phyloP scores from a whole-genome alignment of 2,888 invertebrate species.

The Lasioglossum leucozonium region DNA sequence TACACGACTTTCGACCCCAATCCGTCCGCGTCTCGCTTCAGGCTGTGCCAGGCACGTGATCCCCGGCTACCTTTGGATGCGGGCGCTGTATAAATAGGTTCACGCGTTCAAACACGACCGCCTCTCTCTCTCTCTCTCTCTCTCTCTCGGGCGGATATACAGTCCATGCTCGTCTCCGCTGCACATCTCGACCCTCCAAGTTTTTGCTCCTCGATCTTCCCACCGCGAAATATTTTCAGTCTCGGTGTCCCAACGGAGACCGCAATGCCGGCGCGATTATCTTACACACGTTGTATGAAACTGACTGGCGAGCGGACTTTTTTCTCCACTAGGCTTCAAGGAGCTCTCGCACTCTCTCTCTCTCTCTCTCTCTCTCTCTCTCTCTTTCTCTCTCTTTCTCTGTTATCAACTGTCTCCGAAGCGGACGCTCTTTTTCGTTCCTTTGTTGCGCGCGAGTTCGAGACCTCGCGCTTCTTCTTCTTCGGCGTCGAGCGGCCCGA shows the following conservation, averaged over 20 bases:
- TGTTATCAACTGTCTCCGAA: neutral
- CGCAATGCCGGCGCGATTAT: constrained; percentile 8
- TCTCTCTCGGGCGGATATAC: neutral
- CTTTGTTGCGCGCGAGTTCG: constrained; percentile 8
- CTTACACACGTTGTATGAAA: constrained; percentile 14
- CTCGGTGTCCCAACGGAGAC: neutral
- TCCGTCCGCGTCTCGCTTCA: constrained; percentile 49
- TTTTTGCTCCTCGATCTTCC: neutral
- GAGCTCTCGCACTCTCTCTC: neutral
- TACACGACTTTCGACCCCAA: constrained; percentile 67
- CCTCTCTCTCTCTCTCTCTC: neutral
- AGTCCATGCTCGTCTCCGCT: neutral
- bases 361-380: too few species aligned
- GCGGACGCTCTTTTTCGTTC: neutral
- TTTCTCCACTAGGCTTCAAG: neutral
- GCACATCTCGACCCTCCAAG: neutral
- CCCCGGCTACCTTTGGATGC: constrained; percentile 38
- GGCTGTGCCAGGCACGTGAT: constrained; percentile 39
- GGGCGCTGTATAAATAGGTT: constrained; percentile 44
- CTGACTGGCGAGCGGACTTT: neutral
- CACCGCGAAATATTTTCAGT: neutral
- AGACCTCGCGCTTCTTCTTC: constrained; percentile 15
- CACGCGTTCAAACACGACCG: neutral
- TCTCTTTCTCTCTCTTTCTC: too few species aligned
- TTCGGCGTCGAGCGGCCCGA: constrained; percentile 16